phyloP scores from a whole-genome alignment of 2,888 invertebrate genomes.

The Papilio elwesi region DNA sequence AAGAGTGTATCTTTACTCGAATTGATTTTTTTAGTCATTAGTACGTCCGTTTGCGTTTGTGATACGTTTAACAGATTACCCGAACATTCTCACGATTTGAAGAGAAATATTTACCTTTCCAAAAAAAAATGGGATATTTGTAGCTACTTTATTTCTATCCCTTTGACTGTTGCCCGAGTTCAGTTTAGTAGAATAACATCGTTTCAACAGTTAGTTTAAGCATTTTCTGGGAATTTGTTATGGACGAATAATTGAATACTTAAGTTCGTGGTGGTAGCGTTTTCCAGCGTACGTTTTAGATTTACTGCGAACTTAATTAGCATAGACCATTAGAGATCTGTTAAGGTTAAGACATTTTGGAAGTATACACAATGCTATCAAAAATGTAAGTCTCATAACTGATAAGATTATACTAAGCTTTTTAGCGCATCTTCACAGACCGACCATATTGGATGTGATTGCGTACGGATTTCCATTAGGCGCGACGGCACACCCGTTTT shows the following conservation, averaged over 20 bases:
- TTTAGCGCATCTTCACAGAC: no score
- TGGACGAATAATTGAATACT: conserved; percentile 5
- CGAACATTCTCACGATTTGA: conserved; percentile 3
- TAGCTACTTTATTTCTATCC: conserved; percentile 4
- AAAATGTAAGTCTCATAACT: no score
- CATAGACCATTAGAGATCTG: no score
- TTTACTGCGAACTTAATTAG: neutral
- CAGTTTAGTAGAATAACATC: neutral
- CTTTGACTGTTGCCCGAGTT: neutral
- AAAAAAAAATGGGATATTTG: conserved; percentile 8
- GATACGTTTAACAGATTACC: conserved; percentile 13
- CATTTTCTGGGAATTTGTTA: neutral
- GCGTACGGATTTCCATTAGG: no score
- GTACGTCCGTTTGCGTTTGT: conserved; percentile 19
- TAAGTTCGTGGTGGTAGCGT: neutral
- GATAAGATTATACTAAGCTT: no score
- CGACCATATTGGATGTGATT: no score
- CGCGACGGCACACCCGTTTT: no score
- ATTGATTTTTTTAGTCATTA: conserved; percentile 26
- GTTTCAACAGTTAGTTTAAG: neutral
- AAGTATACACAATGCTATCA: no score
- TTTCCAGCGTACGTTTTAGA: neutral
- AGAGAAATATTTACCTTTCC: conserved; percentile 9
- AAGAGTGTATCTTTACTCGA: conserved; percentile 15
- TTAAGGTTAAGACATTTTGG: no score